Conservation (phyloP, 2,797 vertebrate genomes). For the Cossypha polioptera region DNA sequence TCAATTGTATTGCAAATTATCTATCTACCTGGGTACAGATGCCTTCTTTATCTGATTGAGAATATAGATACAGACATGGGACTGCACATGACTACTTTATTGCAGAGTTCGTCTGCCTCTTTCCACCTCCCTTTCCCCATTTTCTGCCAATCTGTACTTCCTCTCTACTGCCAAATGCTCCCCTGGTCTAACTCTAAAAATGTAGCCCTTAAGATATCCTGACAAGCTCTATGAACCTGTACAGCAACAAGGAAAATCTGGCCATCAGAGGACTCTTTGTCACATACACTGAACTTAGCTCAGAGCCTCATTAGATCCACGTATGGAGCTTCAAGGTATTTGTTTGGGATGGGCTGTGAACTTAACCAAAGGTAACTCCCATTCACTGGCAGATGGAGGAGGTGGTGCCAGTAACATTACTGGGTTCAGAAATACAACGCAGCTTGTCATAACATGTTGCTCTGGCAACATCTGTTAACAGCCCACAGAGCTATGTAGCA, state of each 20-base stretch:
- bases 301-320: not conserved
- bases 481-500: slow-evolving; percentile 48
- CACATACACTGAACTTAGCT: not conserved
- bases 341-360: not conserved
- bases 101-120: not conserved
- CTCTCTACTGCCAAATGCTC: not conserved
- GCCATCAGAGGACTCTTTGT: not conserved
- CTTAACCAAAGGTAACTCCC: slow-evolving; percentile 11
- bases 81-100: not conserved
- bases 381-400: slow-evolving; percentile 28
- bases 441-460: slow-evolving; percentile 59
- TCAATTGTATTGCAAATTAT: not conserved
- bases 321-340: not conserved
- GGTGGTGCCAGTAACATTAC: slow-evolving; percentile 18
- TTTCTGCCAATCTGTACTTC: not conserved
- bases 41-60: not conserved
- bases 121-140: not conserved
- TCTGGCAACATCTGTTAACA: slow-evolving; percentile 64
- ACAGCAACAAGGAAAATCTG: not conserved
- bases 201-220: not conserved
- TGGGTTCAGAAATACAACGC: slow-evolving; percentile 45
- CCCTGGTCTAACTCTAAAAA: not conserved
- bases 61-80: not conserved
- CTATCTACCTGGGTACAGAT: not conserved
- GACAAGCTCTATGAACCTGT: not conserved